phyloP scores from a whole-genome alignment of 2,113 vertebrate genomes.

The Conger conger region DNA sequence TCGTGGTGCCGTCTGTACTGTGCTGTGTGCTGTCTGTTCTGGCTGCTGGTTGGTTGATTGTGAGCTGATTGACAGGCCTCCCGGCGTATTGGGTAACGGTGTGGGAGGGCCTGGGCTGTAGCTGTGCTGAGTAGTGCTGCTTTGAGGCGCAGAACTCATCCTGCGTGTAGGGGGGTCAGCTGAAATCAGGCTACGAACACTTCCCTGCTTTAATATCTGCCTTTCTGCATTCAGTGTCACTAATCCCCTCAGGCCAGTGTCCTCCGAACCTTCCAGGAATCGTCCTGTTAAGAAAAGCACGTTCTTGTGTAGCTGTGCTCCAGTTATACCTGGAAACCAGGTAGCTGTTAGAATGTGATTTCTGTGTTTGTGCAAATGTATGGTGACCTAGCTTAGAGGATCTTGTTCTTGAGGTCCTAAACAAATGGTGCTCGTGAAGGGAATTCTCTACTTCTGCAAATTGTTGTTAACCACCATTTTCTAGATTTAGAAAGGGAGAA shows the following conservation, averaged over 20 bases:
- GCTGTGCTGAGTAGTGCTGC: neutral
- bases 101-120: neutral
- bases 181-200: neutral
- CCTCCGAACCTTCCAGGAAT: neutral
- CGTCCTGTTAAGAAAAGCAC: neutral
- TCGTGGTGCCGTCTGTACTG: conserved; percentile 33
- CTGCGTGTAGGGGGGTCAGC: neutral
- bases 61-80: neutral
- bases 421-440: neutral
- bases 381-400: neutral
- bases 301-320: neutral
- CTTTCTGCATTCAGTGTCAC: neutral
- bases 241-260: neutral
- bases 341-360: neutral
- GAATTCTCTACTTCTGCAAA: neutral
- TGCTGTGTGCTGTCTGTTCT: conserved; percentile 28
- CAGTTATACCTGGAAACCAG: neutral
- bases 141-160: neutral
- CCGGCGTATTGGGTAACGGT: neutral
- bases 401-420: neutral
- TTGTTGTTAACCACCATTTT: neutral
- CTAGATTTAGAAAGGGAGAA: neutral
- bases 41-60: neutral
- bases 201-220: neutral
- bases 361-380: neutral